phyloP scores from a whole-genome alignment of 1,140 invertebrate genomes.

The Philotrypesis tridentata region DNA sequence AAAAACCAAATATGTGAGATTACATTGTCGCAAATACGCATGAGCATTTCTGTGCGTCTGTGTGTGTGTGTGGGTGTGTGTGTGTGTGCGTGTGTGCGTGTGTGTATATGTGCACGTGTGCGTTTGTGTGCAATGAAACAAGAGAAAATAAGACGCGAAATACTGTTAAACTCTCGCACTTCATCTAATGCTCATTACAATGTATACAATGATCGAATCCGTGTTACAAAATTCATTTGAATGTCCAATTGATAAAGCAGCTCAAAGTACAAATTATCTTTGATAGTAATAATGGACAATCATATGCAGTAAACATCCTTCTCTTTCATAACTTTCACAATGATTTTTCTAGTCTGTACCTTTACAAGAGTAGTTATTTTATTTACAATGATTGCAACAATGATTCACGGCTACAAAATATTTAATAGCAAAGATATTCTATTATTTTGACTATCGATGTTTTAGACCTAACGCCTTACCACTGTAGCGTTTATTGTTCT shows the following conservation, averaged over 20 bases:
- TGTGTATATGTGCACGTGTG: background rate
- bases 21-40: too few relatives aligned
- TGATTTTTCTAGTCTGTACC: conserved; percentile 16
- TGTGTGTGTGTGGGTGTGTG: background rate
- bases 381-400: conserved; percentile 41
- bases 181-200: conserved; percentile 21
- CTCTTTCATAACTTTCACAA: conserved; percentile 17
- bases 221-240: conserved; percentile 16
- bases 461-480: conserved; percentile 35
- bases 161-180: conserved; percentile 31
- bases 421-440: background rate
- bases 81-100: background rate
- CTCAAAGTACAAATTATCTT: conserved; percentile 19
- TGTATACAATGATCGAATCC: conserved; percentile 15
- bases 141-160: conserved; percentile 26
- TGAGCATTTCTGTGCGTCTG: too few relatives aligned
- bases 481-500: conserved; percentile 25
- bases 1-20: too few relatives aligned
- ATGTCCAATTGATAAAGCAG: background rate
- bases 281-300: conserved; percentile 25
- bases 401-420: background rate
- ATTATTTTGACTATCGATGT: conserved; percentile 12
- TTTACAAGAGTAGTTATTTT: conserved; percentile 30
- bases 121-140: background rate
- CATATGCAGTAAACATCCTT: conserved; percentile 6